Evolutionary conservation across 2,888 invertebrate genomes (phyloP).

Genomic region (Drosophila pseudotalamancana): DNA sequence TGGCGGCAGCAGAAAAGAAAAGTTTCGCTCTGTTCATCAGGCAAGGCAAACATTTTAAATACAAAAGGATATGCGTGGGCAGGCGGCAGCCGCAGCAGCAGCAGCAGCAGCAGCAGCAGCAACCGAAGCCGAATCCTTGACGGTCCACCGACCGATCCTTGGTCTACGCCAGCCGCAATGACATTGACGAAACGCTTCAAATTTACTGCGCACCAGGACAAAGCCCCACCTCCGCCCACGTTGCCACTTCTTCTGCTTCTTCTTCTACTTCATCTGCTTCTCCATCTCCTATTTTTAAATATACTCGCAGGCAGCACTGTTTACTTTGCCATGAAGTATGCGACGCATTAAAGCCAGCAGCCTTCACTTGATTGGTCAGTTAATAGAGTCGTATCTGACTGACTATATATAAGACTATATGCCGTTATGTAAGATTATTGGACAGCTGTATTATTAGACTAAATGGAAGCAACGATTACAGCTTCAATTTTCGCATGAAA

Average conservation of each 20-base stretch:
- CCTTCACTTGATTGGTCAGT: no score
- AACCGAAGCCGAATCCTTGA: no score
- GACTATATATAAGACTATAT: no score
- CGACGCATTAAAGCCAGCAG: neutral
- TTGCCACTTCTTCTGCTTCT: slow-evolving; percentile 15
- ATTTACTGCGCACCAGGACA: slow-evolving; percentile 60
- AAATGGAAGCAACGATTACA: no score
- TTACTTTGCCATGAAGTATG: neutral
- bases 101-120: slow-evolving; percentile 7
- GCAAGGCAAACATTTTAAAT: slow-evolving; percentile 76
- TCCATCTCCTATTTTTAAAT: neutral
- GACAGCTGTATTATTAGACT: no score
- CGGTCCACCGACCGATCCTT: slow-evolving; percentile 32
- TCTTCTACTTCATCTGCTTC: no score
- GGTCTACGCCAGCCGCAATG: slow-evolving; percentile 52
- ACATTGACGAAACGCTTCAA: slow-evolving; percentile 78
- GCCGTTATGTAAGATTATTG: no score
- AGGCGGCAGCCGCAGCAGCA: slow-evolving; percentile 21
- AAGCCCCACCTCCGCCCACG: slow-evolving; percentile 29
- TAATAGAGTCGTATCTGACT: no score
- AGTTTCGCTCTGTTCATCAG: slow-evolving; percentile 64
- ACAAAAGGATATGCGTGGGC: slow-evolving; percentile 81
- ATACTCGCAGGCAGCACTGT: neutral
- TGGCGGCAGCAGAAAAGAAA: slow-evolving; percentile 22
- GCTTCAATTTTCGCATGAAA: no score